Evolutionary conservation across 37 sponge, comb jelly and placozoan species (phyloP).

Genomic region (Spongia lamella): DNA sequence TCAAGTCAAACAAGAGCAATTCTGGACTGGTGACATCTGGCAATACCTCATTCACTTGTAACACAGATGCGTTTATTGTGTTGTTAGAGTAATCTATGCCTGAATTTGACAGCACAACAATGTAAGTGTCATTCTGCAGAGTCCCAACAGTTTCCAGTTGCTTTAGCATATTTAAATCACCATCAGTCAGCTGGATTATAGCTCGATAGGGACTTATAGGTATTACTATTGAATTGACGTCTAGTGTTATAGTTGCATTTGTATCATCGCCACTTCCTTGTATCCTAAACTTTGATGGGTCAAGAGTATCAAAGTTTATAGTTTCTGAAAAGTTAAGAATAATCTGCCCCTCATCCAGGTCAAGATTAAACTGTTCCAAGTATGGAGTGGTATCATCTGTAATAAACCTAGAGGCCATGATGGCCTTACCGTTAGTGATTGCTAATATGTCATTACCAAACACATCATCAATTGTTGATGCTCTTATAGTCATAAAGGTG

Average conservation of each 20-base stretch:
- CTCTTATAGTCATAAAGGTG: slow-evolving; percentile 64
- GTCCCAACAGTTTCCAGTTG: slow-evolving; percentile 29
- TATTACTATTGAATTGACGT: background rate
- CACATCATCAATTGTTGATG: slow-evolving; percentile 74
- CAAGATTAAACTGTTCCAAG: slow-evolving; percentile 62
- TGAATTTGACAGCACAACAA: slow-evolving; percentile 19
- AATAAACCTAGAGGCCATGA: slow-evolving; percentile 24
- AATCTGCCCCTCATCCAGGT: slow-evolving; percentile 53
- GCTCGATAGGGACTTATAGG: slow-evolving; percentile 18
- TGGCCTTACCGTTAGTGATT: slow-evolving; percentile 75
- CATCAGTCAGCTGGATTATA: slow-evolving; percentile 27
- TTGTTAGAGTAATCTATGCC: slow-evolving; percentile 53
- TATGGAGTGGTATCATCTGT: slow-evolving; percentile 59
- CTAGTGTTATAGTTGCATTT: slow-evolving; percentile 13
- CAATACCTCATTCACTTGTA: slow-evolving; percentile 2
- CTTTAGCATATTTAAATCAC: slow-evolving; percentile 65
- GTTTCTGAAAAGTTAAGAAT: slow-evolving; percentile 71
- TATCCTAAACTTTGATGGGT: slow-evolving; percentile 14
- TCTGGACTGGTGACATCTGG: slow-evolving; percentile 48
- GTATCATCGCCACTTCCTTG: slow-evolving; percentile 37
- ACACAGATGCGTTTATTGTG: slow-evolving; percentile 33
- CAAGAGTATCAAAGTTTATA: slow-evolving; percentile 42
- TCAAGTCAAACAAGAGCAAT: slow-evolving; percentile 46
- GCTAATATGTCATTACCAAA: slow-evolving; percentile 69
- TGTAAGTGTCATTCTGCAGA: slow-evolving; percentile 40